Evolutionary conservation across 1,140 invertebrate species (phyloP).

Genomic region (Drosophila busckii): DNA sequence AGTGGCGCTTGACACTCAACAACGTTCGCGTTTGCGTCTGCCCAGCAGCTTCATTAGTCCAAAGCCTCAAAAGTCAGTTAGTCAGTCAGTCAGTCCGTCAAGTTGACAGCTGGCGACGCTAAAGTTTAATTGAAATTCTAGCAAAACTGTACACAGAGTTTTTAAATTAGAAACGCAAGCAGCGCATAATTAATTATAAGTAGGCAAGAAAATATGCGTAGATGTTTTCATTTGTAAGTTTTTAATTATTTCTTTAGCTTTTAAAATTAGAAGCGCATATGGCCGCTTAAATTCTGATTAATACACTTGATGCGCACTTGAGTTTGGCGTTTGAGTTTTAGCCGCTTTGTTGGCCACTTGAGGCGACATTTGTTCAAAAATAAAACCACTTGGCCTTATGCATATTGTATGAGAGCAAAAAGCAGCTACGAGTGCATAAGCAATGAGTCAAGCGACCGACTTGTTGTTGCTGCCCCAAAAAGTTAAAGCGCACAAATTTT

Average conservation of each 20-base stretch:
- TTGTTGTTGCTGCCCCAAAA: constrained; percentile 23
- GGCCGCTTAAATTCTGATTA: constrained; percentile 23
- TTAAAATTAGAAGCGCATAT: background rate
- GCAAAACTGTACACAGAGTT: constrained; percentile 25
- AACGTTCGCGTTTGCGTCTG: background rate
- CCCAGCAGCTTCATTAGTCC: background rate
- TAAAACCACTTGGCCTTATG: constrained; percentile 57
- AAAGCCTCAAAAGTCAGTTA: too few species aligned
- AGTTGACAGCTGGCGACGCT: constrained; percentile 64
- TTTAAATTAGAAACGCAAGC: too few species aligned
- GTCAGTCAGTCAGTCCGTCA: constrained; percentile 46
- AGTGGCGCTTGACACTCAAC: constrained; percentile 33
- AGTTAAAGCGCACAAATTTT: constrained; percentile 55
- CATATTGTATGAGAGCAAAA: constrained; percentile 62
- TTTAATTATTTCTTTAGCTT: constrained; percentile 1
- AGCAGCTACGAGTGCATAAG: constrained; percentile 29
- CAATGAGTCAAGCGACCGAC: constrained; percentile 30
- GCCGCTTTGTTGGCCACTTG: constrained; percentile 44
- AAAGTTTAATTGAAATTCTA: constrained; percentile 74
- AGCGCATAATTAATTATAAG: constrained; percentile 38
- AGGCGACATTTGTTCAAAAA: constrained; percentile 38
- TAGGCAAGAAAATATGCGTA: too few species aligned
- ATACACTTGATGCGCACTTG: constrained; percentile 33
- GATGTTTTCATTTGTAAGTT: constrained; percentile 9
- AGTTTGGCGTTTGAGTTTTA: constrained; percentile 12